Percentiles rank a stretch among this genome's conserved stretches.
Conservation (phyloP, 2,113 vertebrate genomes). For the Mionectes macconnelli region DNA sequence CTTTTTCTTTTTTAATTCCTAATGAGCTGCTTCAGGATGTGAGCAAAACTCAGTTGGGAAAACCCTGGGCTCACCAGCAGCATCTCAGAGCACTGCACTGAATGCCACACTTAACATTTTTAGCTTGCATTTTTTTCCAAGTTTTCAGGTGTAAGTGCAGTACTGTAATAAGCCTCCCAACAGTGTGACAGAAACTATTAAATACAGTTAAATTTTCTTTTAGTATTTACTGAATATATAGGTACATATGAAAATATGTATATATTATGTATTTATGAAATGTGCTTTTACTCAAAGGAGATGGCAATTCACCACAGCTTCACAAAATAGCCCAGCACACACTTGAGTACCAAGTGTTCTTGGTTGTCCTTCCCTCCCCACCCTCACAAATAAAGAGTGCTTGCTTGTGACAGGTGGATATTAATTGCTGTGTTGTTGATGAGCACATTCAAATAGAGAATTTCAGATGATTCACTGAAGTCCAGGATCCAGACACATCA, state of each 20-base stretch:
- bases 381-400: background rate
- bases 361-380: background rate
- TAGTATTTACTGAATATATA: background rate
- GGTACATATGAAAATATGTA: background rate
- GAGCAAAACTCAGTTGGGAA: background rate
- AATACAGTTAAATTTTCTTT: background rate
- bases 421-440: background rate
- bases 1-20: background rate
- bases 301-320: background rate
- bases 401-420: background rate
- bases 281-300: background rate
- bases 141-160: background rate
- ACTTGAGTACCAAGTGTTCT: background rate
- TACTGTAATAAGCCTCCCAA: background rate
- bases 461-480: background rate
- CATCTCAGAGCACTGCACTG: background rate
- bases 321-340: accelerated
- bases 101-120: background rate
- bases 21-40: background rate
- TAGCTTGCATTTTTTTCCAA: background rate
- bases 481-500: background rate
- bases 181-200: background rate
- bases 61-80: background rate
- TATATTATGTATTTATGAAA: background rate
- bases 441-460: background rate